Percentiles rank a stretch among this genome's conserved stretches.
phyloP scores from a whole-genome alignment of 2,797 vertebrate species.

The Champsocephalus gunnari region DNA sequence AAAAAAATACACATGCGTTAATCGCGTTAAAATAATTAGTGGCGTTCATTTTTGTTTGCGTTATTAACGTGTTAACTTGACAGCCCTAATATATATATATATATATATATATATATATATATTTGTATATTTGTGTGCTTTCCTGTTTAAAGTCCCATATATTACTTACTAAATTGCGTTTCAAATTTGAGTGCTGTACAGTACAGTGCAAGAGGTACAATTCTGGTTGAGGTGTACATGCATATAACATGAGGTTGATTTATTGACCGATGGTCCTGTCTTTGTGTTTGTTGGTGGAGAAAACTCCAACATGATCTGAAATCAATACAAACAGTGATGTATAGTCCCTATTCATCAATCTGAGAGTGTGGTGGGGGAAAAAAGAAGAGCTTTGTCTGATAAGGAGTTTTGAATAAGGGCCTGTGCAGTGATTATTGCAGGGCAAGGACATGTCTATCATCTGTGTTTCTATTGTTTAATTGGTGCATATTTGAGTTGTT shows the following conservation, averaged over 20 bases:
- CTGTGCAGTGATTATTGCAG: constrained; percentile 24
- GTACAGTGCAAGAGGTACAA: constrained; percentile 56
- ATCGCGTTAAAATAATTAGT: too few species aligned
- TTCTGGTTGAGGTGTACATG: constrained; percentile 62
- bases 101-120: background rate
- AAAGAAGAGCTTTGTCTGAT: constrained; percentile 21
- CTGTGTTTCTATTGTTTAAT: background rate
- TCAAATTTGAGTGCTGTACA: background rate
- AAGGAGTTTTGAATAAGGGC: constrained; percentile 10
- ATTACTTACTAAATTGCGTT: background rate
- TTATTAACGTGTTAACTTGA: too few species aligned
- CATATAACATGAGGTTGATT: constrained; percentile 78
- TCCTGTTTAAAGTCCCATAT: background rate
- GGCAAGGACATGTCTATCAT: background rate
- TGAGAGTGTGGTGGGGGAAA: constrained; percentile 9
- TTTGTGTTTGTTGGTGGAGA: constrained; percentile 70
- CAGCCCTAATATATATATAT: background rate
- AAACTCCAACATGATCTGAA: constrained; percentile 64
- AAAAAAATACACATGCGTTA: too few species aligned
- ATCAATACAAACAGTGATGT: constrained; percentile 61
- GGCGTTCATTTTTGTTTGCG: too few species aligned
- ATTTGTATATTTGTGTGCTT: background rate
- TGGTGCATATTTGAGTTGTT: background rate
- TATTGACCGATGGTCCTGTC: constrained; percentile 62
- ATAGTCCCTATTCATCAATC: constrained; percentile 55